These are phyloP conservation scores for Pectinophora gossypiella DNA, from an alignment of 1,140 invertebrate genomes.

Conservation along the genomic window DNA sequence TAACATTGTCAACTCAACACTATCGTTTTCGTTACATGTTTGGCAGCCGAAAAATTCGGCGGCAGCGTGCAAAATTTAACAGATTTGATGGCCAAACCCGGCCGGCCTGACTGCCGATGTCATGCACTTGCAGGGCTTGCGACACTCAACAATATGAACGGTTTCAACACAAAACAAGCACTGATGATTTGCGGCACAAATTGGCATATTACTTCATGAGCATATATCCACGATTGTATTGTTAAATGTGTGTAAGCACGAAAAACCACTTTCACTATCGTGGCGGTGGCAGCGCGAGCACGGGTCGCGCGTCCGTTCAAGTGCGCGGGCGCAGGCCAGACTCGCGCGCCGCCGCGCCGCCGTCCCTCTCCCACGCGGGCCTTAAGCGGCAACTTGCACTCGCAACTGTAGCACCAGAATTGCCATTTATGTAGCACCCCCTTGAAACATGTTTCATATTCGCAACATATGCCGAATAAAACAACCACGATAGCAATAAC, in stretches of 20 bases:
- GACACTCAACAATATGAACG: conserved; percentile 15
- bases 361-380: conserved; percentile 45
- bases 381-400: conserved; percentile 36
- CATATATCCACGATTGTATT: conserved; percentile 12
- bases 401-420: conserved; percentile 50
- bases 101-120: conserved; percentile 1
- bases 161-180: neutral
- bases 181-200: conserved; percentile 1
- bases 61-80: conserved; percentile 2
- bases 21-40: conserved; percentile 7
- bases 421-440: conserved; percentile 56
- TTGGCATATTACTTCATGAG: conserved; percentile 8
- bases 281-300: neutral
- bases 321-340: conserved; percentile 30
- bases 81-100: neutral
- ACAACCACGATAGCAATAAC: conserved; percentile 7
- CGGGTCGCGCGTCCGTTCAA: neutral
- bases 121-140: conserved; percentile 12
- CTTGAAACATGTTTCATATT: conserved; percentile 11
- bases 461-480: neutral
- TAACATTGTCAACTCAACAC: neutral
- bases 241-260: conserved; percentile 21
- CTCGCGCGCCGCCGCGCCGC: conserved; percentile 30
- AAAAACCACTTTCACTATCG: conserved; percentile 9
- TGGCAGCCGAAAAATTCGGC: conserved; percentile 11